phyloP scores from a whole-genome alignment of 1,140 invertebrate genomes.

The Aphidius gifuensis region DNA sequence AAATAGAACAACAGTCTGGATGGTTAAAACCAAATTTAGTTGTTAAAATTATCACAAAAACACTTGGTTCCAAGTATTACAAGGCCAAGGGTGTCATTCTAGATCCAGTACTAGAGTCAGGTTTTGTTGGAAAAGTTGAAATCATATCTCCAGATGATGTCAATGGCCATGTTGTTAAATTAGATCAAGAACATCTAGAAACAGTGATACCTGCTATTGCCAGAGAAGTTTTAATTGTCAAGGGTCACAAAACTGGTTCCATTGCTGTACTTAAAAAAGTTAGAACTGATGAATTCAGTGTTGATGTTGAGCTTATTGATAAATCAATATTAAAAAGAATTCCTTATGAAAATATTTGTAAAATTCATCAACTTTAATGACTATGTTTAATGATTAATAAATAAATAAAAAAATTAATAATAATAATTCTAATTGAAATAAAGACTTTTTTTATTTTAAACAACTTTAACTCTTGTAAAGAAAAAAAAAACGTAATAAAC shows the following conservation, averaged over 20 bases:
- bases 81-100: conserved; percentile 85
- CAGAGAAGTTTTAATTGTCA: conserved; percentile 74
- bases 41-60: conserved; percentile 88
- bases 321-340: conserved; percentile 63
- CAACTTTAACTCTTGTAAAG: no score
- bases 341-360: conserved; percentile 73
- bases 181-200: conserved; percentile 86
- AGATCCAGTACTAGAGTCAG: conserved; percentile 70
- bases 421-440: no score
- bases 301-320: conserved; percentile 67
- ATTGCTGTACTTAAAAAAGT: conserved; percentile 69
- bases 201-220: conserved; percentile 92
- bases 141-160: conserved; percentile 68
- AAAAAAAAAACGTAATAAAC: no score
- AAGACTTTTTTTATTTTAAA: no score
- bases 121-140: conserved; percentile 74
- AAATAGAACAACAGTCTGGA: conserved; percentile 35
- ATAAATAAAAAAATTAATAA: no score
- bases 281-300: conserved; percentile 73
- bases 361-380: conserved; percentile 32
- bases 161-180: conserved; percentile 65
- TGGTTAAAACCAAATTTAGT: conserved; percentile 82
- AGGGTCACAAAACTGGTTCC: conserved; percentile 77
- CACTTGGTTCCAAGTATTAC: conserved; percentile 83
- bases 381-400: no score